A percentile compares a stretch with the other conserved stretches of the same genome.
These are phyloP conservation scores for Aphidius colemani DNA, from an alignment of 2,888 invertebrate genomes.

Conservation along the genomic window DNA sequence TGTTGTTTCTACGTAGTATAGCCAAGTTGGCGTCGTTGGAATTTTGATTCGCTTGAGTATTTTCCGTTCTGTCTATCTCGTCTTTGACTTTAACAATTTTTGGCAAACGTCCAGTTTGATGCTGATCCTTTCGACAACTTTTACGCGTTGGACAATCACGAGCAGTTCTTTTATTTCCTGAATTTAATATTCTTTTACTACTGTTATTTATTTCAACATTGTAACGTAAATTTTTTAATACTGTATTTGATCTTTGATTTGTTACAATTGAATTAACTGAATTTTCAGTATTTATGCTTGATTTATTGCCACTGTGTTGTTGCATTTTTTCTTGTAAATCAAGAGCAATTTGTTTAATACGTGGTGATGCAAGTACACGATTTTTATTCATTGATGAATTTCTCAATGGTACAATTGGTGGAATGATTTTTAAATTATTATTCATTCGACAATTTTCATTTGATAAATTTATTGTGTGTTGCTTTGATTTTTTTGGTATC, in stretches of 20 bases:
- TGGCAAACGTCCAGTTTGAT: slow-evolving; percentile 30
- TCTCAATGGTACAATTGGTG: slow-evolving; percentile 29
- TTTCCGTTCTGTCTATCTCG: slow-evolving; percentile 26
- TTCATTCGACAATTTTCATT: slow-evolving; percentile 16
- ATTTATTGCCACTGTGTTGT: slow-evolving; percentile 28
- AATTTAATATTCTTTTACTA: slow-evolving; percentile 18
- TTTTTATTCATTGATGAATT: slow-evolving; percentile 33
- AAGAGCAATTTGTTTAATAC: slow-evolving; percentile 38
- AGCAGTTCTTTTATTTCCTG: slow-evolving; percentile 32
- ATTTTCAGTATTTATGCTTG: slow-evolving; percentile 3
- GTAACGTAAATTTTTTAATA: slow-evolving; percentile 10
- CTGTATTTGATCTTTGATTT: slow-evolving; percentile 15
- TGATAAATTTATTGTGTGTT: slow-evolving; percentile 17
- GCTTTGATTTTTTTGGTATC: slow-evolving; percentile 35
- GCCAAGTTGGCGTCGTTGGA: slow-evolving; percentile 30
- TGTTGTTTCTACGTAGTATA: slow-evolving; percentile 39
- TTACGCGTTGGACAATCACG: slow-evolving; percentile 30
- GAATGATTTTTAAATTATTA: background rate
- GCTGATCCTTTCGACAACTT: slow-evolving; percentile 30
- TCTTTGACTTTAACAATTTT: slow-evolving; percentile 36
- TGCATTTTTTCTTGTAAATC: slow-evolving; percentile 42
- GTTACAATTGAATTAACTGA: slow-evolving; percentile 4
- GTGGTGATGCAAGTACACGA: slow-evolving; percentile 40
- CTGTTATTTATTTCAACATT: slow-evolving; percentile 9
- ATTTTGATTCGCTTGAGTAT: slow-evolving; percentile 21